These are phyloP conservation scores for Gibbula magus DNA, from an alignment of 2,888 invertebrate species.

Conservation along the genomic window DNA sequence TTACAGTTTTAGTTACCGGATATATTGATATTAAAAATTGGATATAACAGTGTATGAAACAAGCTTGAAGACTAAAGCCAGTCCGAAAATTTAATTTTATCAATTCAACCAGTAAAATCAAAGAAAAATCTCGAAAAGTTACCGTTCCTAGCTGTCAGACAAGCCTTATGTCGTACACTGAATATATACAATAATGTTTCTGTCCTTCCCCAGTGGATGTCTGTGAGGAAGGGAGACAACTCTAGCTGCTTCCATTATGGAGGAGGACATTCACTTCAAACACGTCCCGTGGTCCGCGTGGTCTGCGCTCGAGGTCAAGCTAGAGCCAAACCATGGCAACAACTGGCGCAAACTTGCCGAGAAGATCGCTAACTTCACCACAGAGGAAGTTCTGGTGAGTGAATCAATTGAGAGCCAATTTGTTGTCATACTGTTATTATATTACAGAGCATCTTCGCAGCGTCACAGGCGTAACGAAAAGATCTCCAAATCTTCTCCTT, in stretches of 20 bases:
- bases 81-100: no score
- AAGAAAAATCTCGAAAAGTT: no score
- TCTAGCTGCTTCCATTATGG: neutral
- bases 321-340: slow-evolving; percentile 58
- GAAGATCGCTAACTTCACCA: slow-evolving; percentile 52
- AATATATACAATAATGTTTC: no score
- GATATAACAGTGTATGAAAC: no score
- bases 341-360: slow-evolving; percentile 66
- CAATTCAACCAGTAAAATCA: no score
- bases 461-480: no score
- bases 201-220: neutral
- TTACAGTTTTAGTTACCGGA: no score
- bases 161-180: no score
- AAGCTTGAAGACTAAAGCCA: no score
- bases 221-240: neutral
- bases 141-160: no score
- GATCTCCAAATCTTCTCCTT: no score
- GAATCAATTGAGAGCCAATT: neutral
- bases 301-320: slow-evolving; percentile 51
- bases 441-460: neutral
- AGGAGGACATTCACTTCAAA: slow-evolving; percentile 52
- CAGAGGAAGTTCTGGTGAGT: slow-evolving; percentile 57
- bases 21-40: no score
- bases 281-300: slow-evolving; percentile 38
- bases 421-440: neutral